phyloP scores from a whole-genome alignment of 2,888 invertebrate genomes.

The Teleogryllus oceanicus region DNA sequence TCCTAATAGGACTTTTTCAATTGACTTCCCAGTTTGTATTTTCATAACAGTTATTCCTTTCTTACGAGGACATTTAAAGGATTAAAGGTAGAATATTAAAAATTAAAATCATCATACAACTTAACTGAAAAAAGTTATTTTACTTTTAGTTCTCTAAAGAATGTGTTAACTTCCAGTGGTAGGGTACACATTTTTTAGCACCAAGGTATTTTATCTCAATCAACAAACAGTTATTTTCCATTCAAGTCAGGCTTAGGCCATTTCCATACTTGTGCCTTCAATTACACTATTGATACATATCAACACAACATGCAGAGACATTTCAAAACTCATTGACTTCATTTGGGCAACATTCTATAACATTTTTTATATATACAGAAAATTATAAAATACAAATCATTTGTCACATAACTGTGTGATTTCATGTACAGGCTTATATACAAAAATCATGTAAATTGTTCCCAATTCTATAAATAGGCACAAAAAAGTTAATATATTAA shows the following conservation, averaged over 20 bases:
- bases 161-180: too few relatives aligned
- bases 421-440: background rate
- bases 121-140: too few relatives aligned
- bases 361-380: background rate
- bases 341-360: background rate
- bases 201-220: too few relatives aligned
- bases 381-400: slow-evolving; percentile 18
- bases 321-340: background rate
- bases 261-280: background rate
- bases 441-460: background rate
- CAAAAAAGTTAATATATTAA: background rate
- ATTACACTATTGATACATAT: background rate
- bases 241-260: background rate
- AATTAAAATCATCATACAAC: too few relatives aligned
- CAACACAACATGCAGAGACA: background rate
- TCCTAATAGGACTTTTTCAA: too few relatives aligned
- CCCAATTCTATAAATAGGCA: background rate
- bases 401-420: background rate
- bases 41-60: too few relatives aligned
- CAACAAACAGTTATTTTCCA: background rate
- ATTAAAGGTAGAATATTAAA: too few relatives aligned
- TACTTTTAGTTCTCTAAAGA: too few relatives aligned
- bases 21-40: too few relatives aligned
- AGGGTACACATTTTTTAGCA: too few relatives aligned
- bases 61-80: too few relatives aligned